These are phyloP conservation scores for Salvelinus fontinalis DNA, from an alignment of 2,113 vertebrate species.

Conservation along the genomic window DNA sequence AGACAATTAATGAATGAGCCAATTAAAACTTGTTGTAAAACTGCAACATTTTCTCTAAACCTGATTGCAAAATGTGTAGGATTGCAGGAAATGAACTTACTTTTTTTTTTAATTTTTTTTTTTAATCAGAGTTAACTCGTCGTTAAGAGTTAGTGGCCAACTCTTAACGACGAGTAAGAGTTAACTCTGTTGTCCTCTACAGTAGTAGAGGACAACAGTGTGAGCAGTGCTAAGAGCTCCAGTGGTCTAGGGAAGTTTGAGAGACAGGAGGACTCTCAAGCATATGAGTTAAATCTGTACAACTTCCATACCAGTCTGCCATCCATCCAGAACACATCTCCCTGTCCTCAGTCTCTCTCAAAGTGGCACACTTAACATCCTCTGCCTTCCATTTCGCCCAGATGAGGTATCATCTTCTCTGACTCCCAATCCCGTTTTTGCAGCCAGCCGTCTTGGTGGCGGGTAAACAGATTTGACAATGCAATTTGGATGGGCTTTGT, in stretches of 20 bases:
- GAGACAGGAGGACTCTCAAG: no score
- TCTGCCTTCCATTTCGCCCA: slow-evolving; percentile 43
- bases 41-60: no score
- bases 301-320: background rate
- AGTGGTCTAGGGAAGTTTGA: background rate
- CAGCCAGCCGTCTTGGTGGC: slow-evolving; percentile 49
- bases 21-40: no score
- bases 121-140: no score
- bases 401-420: slow-evolving; percentile 58
- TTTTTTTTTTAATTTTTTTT: no score
- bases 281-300: no score
- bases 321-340: background rate
- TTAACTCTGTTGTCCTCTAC: no score
- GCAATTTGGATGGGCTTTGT: slow-evolving; percentile 60
- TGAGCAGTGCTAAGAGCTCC: background rate
- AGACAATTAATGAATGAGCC: no score
- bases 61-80: no score
- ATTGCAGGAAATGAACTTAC: no score
- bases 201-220: background rate
- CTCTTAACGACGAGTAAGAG: no score
- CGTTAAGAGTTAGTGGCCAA: no score
- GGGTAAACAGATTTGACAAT: slow-evolving; percentile 68
- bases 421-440: slow-evolving; percentile 53
- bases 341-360: slow-evolving; percentile 23
- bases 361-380: slow-evolving; percentile 13